Conservation (phyloP, 2,113 vertebrate genomes). For the Actinemys pallida region DNA sequence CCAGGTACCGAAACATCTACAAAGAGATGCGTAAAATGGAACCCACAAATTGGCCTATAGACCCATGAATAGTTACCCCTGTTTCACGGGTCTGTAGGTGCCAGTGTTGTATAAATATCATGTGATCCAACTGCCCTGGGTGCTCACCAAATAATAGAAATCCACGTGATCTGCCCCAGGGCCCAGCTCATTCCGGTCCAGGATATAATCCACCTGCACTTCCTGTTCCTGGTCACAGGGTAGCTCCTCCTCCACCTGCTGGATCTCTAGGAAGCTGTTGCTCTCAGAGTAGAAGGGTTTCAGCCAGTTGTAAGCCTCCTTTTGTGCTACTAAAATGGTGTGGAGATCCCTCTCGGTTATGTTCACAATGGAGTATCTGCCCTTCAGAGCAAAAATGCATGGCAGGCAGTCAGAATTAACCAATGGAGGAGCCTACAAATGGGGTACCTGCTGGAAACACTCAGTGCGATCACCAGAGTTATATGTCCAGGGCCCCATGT, state of each 20-base stretch:
- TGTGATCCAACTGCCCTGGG: neutral
- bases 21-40: neutral
- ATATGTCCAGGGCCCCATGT: neutral
- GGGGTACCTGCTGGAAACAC: neutral
- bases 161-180: conserved; percentile 49
- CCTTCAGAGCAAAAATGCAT: conserved; percentile 43
- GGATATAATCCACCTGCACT: conserved; percentile 71
- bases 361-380: neutral
- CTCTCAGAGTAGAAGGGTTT: conserved; percentile 75
- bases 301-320: conserved; percentile 37
- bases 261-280: conserved; percentile 70
- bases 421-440: neutral
- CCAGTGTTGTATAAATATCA: neutral
- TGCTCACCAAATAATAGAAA: conserved; percentile 78
- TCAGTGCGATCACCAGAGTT: neutral
- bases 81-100: neutral
- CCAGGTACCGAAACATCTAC: neutral
- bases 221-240: conserved; percentile 63
- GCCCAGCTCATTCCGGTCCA: conserved; percentile 49
- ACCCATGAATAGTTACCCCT: neutral
- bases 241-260: neutral
- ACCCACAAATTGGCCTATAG: neutral
- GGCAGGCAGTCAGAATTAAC: neutral
- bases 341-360: fast-evolving
- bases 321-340: fast-evolving